phyloP scores from a whole-genome alignment of 2,113 vertebrate genomes.

The Pipra filicauda region DNA sequence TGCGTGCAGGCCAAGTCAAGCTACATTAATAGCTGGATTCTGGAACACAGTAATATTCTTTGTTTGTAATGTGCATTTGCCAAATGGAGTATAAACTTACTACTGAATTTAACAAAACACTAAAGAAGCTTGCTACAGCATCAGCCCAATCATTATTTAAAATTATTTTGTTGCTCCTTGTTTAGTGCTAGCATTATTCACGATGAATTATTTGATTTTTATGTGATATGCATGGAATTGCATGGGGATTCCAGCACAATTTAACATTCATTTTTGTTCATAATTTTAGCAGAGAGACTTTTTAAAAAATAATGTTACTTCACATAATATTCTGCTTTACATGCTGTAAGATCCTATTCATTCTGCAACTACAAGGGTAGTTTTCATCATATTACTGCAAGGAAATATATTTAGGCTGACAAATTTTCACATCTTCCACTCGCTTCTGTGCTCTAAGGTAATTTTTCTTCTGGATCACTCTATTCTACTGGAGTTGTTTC shows the following conservation, averaged over 20 bases:
- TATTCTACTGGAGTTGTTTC: not conserved
- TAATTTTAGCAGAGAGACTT: conserved; percentile 14
- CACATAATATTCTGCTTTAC: conserved; percentile 32
- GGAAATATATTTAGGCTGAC: conserved; percentile 9
- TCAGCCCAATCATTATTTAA: conserved; percentile 53
- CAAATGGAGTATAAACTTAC: conserved; percentile 29
- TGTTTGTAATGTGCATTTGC: not conserved
- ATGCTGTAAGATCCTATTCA: conserved; percentile 15
- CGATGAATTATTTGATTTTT: conserved; percentile 47
- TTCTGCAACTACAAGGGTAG: conserved; percentile 5
- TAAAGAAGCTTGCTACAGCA: not conserved
- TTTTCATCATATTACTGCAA: not conserved
- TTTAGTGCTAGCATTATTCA: conserved; percentile 16
- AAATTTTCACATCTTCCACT: conserved; percentile 11
- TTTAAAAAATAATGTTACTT: conserved; percentile 51
- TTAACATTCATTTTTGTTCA: conserved; percentile 21
- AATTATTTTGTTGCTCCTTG: conserved; percentile 40
- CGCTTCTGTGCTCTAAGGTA: not conserved
- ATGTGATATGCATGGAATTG: not conserved
- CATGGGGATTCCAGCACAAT: conserved; percentile 5
- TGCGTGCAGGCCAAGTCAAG: not conserved
- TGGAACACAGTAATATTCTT: not conserved
- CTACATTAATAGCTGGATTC: not conserved
- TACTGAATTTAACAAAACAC: conserved; percentile 44
- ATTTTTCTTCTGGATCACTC: not conserved